Conservation (phyloP, 2,113 vertebrate genomes). For the Macquaria australasica region DNA sequence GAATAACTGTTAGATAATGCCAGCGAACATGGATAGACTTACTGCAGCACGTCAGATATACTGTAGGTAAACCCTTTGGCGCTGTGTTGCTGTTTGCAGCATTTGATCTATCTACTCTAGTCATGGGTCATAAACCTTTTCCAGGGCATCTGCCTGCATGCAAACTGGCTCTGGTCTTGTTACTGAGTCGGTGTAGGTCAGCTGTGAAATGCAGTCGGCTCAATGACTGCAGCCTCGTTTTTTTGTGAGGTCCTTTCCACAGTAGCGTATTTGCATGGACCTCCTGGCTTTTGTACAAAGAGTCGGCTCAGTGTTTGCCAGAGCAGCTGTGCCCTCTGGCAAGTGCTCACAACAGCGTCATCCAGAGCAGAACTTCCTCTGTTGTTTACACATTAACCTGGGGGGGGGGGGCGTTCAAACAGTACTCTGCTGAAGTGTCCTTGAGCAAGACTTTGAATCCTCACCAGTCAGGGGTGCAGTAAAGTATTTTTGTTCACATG, state of each 20-base stretch:
- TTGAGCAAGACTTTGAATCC: constrained; percentile 20
- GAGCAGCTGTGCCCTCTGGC: constrained; percentile 70
- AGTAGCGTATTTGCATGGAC: constrained; percentile 63
- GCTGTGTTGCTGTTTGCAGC: constrained; percentile 5
- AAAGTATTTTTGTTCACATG: constrained; percentile 50
- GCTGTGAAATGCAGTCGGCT: constrained; percentile 65
- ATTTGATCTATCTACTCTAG: constrained; percentile 30
- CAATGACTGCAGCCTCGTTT: constrained; percentile 37
- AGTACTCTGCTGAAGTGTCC: constrained; percentile 21
- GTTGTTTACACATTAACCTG: constrained; percentile 44
- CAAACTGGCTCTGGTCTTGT: constrained; percentile 44
- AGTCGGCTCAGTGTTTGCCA: constrained; percentile 61
- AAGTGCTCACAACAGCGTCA: constrained; percentile 31
- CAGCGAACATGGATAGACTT: background rate
- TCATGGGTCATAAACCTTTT: constrained; percentile 50
- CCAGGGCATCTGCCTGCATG: constrained; percentile 45
- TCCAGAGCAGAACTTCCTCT: constrained; percentile 50
- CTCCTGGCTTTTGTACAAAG: constrained; percentile 66
- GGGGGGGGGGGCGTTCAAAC: background rate
- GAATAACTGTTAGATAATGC: background rate
- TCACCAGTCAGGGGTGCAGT: background rate
- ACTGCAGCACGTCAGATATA: background rate
- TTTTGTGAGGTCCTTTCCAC: constrained; percentile 37
- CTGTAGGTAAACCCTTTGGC: constrained; percentile 24
- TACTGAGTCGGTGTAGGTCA: constrained; percentile 64